Percentiles rank a stretch among this genome's conserved stretches.
Evolutionary conservation across 2,113 vertebrate genomes (phyloP).

Genomic region (Halichoerus grypus): DNA sequence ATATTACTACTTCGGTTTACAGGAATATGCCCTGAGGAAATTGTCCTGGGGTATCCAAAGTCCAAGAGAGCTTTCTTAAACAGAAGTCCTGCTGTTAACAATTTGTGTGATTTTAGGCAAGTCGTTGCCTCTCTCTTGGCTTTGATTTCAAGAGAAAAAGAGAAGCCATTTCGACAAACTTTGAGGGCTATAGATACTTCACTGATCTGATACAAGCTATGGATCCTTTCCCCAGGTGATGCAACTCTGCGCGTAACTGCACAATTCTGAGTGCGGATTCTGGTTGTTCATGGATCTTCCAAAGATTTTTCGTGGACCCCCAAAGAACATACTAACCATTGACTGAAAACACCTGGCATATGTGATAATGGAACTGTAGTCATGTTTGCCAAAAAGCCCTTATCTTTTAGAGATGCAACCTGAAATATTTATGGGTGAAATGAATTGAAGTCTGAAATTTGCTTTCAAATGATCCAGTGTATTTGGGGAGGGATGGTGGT

Average conservation of each 20-base stretch:
- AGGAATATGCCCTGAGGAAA: constrained; percentile 36
- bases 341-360: not conserved
- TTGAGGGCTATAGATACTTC: not conserved
- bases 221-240: not conserved
- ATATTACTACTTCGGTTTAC: not conserved
- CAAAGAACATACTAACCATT: not conserved
- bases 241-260: accelerated
- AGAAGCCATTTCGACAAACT: not conserved
- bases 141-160: not conserved
- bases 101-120: not conserved
- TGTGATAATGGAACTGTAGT: not conserved
- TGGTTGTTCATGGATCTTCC: not conserved
- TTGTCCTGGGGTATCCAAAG: not conserved
- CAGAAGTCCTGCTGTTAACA: not conserved
- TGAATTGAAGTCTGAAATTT: not conserved
- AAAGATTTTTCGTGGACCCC: not conserved
- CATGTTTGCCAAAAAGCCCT: not conserved
- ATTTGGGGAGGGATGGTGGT: no score
- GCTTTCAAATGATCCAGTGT: not conserved
- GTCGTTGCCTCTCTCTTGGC: not conserved
- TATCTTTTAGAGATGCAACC: constrained; percentile 12
- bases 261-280: not conserved
- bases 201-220: not conserved
- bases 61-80: not conserved
- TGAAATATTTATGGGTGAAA: not conserved